A percentile compares a stretch with the other conserved stretches of the same genome.
Conservation (phyloP, 2,113 vertebrate genomes). For the Megaceryle maxima region DNA sequence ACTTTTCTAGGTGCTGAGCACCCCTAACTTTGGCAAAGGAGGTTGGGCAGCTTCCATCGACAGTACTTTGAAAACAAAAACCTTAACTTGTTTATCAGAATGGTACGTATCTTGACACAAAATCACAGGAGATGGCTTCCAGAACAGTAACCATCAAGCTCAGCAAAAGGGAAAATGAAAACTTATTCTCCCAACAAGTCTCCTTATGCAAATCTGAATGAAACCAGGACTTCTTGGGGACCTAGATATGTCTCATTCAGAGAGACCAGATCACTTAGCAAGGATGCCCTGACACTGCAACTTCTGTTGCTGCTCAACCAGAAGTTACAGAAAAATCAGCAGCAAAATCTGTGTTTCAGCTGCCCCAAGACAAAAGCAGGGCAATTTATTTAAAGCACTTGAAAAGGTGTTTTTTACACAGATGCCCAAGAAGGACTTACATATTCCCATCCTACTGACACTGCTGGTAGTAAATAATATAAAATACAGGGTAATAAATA, state of each 20-base stretch:
- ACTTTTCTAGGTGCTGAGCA: background rate
- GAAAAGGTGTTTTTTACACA: background rate
- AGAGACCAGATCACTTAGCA: background rate
- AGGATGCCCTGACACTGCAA: background rate
- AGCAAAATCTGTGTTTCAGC: background rate
- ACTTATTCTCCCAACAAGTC: background rate
- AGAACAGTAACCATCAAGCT: background rate
- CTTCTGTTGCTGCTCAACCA: background rate
- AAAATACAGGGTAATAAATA: background rate
- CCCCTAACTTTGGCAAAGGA: background rate
- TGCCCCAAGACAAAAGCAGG: background rate
- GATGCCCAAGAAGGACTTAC: background rate
- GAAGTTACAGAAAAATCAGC: background rate
- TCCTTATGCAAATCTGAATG: background rate
- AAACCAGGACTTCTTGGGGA: background rate
- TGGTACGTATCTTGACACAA: background rate
- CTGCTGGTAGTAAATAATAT: background rate
- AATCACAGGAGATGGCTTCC: background rate
- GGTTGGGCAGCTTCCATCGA: background rate
- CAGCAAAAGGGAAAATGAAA: background rate
- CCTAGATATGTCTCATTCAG: background rate
- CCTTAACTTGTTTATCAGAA: background rate
- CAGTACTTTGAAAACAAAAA: background rate
- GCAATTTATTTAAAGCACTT: background rate
- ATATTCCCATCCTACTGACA: background rate